Base-by-base conservation (phyloP, 2,797 vertebrate species). In the Scyliorhinus canicula region DNA sequence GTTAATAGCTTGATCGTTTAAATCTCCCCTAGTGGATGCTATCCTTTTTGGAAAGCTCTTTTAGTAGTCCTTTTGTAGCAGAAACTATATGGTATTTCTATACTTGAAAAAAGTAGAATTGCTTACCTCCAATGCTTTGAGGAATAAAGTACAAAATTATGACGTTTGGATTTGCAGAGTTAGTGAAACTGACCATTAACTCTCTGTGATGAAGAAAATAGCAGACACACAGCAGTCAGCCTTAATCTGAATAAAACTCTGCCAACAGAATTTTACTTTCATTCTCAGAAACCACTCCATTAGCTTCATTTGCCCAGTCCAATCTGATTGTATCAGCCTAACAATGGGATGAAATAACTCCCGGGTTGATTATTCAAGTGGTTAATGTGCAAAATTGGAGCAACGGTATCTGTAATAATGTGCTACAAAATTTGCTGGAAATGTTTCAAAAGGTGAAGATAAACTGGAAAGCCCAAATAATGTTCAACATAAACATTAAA, bases 251-350 rank as follows among this genome's bases (percentile, higher is more conserved):
- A 91, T 21, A 63, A 91, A 91, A n/a, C 16, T 63, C 88, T 5
- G 8, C 88, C 16, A 7, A 91, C 9, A 40, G 88, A 91, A 63
- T 40, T 63, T 91, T n/a, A 91, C 63, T 63, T 50, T 52, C 47
- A 50, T 86, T 86, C 84, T 50, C 26, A 86, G 57, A n/a, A 91
- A 63, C 57, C 19, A 60, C 88, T n/a, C 88, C n/a, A 60, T 57
- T 50, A n/a, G 55, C 57, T 91, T 91, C 88, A 93, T 93, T 93
- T 93, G n/a, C n/a, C 40, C 90, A 67, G 3, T 65, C 19, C 60
- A 93, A 44, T 93, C 65, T 57, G 63, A 28, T 93, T 7, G 4
- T 40, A 88, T 35, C 55, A 88, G 79, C 52, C 31, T 88, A 57
- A 88, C 85, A 57, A 57, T 47, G 28, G 85, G 60, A n/a, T 88